Evolutionary conservation across 2,113 vertebrate genomes (phyloP), one percentile per base, ranked within the genome.

Genomic region (Sander lucioperca): DNA sequence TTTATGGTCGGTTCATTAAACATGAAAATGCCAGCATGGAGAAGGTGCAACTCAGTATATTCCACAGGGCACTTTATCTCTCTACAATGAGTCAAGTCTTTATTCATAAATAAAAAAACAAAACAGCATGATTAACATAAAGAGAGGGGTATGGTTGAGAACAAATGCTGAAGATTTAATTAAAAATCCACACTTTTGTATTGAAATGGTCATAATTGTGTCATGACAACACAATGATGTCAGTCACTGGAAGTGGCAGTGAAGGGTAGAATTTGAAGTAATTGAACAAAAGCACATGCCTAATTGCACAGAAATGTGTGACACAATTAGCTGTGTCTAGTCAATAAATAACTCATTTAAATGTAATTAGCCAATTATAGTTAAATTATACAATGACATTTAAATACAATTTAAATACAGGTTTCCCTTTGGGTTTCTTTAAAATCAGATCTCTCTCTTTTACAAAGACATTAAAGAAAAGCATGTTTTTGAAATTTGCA

Each of bases 1-100:
- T 85, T 91, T 74, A 87, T 65, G 81, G 74, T 62, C 1, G 50
- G 65, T 69, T 88, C 89, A 91, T 91, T 90, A 85, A 86, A 89
- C 87, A 90, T 77, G 80, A 86, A 90, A 84, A 85, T 72, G 64
- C 16, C 27, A 25, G 65, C 70, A 39, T 19, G 14, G 57, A 59
- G 68, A 77, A 45, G 67, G 43, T 36, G 71, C 53, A 72, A 63
- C 64, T 76, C 77, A 48, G 72, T 43, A 71, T 43, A 63, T 67
- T 73, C 62, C 61, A 27, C 16, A 25, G 48, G 53, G 47, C 58
- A 43, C 70, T 47, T 64, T 73, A 57, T 74, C 69, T 33, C 57
- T 47, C 39, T 5, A 19, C 56, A 64, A 30, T 16, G 53, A 84
- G 69, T 63, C 56, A 12, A 43, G 64, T 13, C 21, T 23, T 70